phyloP scores from a whole-genome alignment of 1,140 invertebrate species.

The Diachasma alloeum region DNA sequence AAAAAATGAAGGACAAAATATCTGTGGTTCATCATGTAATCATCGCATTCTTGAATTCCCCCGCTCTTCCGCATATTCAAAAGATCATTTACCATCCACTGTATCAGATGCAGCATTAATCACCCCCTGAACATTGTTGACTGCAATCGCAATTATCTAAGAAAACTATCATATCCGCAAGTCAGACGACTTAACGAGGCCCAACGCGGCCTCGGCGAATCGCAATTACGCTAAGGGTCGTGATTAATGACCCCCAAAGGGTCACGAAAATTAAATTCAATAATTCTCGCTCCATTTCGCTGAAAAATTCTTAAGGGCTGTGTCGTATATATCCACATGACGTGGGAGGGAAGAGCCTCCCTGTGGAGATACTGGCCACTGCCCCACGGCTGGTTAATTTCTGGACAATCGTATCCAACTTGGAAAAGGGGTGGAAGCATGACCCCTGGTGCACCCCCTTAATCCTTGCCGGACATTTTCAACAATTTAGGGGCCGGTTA shows the following conservation, averaged over 20 bases:
- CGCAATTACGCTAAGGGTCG: conserved; percentile 30
- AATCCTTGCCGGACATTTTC: conserved; percentile 42
- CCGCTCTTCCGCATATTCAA: background rate
- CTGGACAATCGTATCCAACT: conserved; percentile 38
- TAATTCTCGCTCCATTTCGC: conserved; percentile 20
- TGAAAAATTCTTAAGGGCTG: conserved; percentile 15
- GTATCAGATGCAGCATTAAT: conserved; percentile 20
- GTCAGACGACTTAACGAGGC: conserved; percentile 31
- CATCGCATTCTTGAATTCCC: background rate
- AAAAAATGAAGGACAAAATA: background rate
- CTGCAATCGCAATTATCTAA: conserved; percentile 30
- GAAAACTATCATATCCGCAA: conserved; percentile 30
- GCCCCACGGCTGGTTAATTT: conserved; percentile 45
- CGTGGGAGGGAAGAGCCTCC: background rate
- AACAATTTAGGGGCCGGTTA: conserved; percentile 55
- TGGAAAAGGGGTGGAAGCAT: background rate
- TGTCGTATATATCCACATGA: background rate
- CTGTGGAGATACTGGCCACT: background rate
- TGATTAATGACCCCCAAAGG: conserved; percentile 30
- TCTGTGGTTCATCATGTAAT: no score
- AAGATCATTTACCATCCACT: background rate
- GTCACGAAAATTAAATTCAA: conserved; percentile 32
- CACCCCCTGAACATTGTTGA: conserved; percentile 19
- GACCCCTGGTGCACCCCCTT: background rate
- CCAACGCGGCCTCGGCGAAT: conserved; percentile 10